Evolutionary conservation across 2,797 vertebrate genomes (phyloP).

Genomic region (Falco concolor): DNA sequence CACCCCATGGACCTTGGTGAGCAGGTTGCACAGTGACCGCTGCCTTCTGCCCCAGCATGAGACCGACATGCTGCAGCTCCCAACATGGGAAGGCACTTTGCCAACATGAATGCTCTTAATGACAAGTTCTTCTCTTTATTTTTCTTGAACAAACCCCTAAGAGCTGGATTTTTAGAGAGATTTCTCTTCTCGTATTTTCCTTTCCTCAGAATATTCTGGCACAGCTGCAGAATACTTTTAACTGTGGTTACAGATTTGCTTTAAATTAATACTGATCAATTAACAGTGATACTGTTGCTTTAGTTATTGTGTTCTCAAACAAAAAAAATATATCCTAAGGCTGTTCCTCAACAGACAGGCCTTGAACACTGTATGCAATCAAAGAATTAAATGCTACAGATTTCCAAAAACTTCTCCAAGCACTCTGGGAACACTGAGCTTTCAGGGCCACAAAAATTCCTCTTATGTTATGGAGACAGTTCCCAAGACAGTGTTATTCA

Average conservation of each 20-base stretch:
- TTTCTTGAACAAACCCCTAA: neutral
- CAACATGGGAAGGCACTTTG: neutral
- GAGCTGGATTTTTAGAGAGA: neutral
- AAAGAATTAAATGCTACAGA: neutral
- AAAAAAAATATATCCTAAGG: neutral
- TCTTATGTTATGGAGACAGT: neutral
- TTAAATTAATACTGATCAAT: neutral
- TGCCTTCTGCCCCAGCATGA: neutral
- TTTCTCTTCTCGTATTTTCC: neutral
- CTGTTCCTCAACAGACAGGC: neutral
- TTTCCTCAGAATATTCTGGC: neutral
- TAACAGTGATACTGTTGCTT: neutral
- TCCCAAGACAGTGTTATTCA: neutral
- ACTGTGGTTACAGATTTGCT: neutral
- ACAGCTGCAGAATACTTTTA: neutral
- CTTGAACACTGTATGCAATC: neutral
- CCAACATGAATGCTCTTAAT: neutral
- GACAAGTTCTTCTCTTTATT: neutral
- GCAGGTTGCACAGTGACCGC: neutral
- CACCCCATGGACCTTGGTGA: neutral
- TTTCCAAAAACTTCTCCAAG: neutral
- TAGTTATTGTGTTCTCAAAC: neutral
- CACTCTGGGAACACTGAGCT: neutral
- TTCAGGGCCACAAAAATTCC: neutral
- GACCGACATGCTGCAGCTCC: fast-evolving